Conservation (phyloP, 2,797 vertebrate species). For the Eupleurogrammus muticus region DNA sequence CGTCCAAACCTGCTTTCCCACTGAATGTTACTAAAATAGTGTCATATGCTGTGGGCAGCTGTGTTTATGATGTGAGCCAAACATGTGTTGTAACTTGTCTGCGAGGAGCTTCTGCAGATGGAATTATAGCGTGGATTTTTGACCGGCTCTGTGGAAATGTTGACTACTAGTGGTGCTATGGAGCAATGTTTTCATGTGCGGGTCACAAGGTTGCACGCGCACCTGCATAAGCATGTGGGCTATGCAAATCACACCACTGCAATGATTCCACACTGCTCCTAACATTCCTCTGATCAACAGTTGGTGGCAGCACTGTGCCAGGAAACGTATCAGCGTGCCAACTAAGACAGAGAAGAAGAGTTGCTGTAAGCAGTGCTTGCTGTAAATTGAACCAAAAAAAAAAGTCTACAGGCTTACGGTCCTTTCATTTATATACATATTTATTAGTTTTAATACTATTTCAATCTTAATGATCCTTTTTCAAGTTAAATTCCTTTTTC, state of each 20-base stretch:
- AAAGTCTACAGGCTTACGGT: background rate
- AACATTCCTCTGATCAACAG: background rate
- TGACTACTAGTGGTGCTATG: background rate
- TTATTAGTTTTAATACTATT: background rate
- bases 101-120: background rate
- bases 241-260: too few species aligned
- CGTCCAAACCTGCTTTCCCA: slow-evolving; percentile 55
- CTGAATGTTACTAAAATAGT: slow-evolving; percentile 50
- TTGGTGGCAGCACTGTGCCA: background rate
- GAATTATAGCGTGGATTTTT: slow-evolving; percentile 1
- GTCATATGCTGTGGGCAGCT: slow-evolving; percentile 12
- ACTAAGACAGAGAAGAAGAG: background rate
- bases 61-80: background rate
- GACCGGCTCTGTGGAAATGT: background rate
- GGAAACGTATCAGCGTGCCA: background rate
- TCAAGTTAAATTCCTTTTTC: background rate
- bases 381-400: background rate
- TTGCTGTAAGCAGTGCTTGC: background rate
- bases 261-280: background rate
- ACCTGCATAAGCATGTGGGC: too few species aligned
- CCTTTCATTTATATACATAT: background rate
- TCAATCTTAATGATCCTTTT: background rate
- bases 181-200: background rate
- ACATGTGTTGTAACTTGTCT: slow-evolving; percentile 22
- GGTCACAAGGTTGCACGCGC: background rate